These are phyloP conservation scores for Heliconius nattereri DNA, from an alignment of 1,140 invertebrate genomes.

Conservation along the genomic window DNA sequence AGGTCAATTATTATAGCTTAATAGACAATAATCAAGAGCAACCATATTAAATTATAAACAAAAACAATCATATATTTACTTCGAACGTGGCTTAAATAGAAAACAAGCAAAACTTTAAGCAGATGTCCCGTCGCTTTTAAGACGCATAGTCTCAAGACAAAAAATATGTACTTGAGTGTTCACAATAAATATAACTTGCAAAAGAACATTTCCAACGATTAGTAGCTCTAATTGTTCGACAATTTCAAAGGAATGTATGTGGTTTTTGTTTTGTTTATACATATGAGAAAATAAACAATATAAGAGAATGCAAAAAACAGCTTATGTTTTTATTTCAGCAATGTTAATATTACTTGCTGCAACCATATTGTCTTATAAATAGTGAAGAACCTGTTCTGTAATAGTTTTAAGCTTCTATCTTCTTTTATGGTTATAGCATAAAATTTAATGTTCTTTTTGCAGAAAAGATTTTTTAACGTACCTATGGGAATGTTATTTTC, in stretches of 20 bases:
- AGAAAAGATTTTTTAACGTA: neutral
- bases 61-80: neutral
- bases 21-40: neutral
- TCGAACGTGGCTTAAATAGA: slow-evolving; percentile 1
- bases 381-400: neutral
- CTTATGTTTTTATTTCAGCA: neutral
- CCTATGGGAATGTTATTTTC: no score
- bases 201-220: slow-evolving; percentile 24
- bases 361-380: slow-evolving; percentile 22
- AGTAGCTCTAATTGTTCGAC: slow-evolving; percentile 23
- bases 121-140: slow-evolving; percentile 18
- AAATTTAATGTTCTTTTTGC: neutral
- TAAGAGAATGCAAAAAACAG: neutral
- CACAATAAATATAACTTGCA: slow-evolving; percentile 19
- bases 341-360: neutral
- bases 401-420: neutral
- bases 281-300: slow-evolving; percentile 21
- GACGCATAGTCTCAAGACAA: neutral
- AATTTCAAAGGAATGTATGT: slow-evolving; percentile 18
- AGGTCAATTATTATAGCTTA: neutral
- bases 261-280: slow-evolving; percentile 16
- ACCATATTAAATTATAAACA: neutral
- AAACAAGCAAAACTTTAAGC: slow-evolving; percentile 16
- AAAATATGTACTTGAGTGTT: slow-evolving; percentile 4
- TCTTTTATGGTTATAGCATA: neutral